A percentile compares a stretch with the other conserved stretches of the same genome.
These are phyloP conservation scores for Meganola albula DNA, from an alignment of 2,888 invertebrate species.

Conservation along the genomic window DNA sequence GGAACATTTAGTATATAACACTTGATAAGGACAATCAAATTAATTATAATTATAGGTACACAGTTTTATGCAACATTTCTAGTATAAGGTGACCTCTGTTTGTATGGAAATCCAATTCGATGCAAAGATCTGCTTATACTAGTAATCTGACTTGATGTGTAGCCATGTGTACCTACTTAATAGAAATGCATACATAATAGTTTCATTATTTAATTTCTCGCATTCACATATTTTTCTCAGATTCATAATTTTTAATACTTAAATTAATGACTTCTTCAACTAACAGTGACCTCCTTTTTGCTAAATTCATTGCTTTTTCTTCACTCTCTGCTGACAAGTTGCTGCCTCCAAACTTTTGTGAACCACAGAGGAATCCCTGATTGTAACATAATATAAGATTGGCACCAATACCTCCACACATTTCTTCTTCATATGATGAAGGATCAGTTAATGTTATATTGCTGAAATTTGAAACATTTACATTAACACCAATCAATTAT, in stretches of 20 bases:
- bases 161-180: no score
- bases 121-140: no score
- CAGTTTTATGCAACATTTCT: no score
- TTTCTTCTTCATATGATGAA: slow-evolving; percentile 87
- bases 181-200: no score
- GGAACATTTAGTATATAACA: no score
- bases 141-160: no score
- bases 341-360: slow-evolving; percentile 87
- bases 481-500: no score
- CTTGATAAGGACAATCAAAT: no score
- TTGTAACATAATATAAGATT: slow-evolving; percentile 82
- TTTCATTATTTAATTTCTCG: background rate
- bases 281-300: slow-evolving; percentile 76
- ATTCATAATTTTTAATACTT: slow-evolving; percentile 45
- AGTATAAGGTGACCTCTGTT: no score
- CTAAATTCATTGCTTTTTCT: slow-evolving; percentile 76
- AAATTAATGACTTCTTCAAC: slow-evolving; percentile 61
- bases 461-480: slow-evolving; percentile 47
- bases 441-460: slow-evolving; percentile 85
- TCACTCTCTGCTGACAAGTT: slow-evolving; percentile 78
- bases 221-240: slow-evolving; percentile 17
- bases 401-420: slow-evolving; percentile 80
- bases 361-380: slow-evolving; percentile 79
- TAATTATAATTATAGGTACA: no score
- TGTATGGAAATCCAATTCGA: no score